Base-by-base conservation (phyloP, 2,113 vertebrate genomes). In the Poeciliopsis occidentalis region DNA sequence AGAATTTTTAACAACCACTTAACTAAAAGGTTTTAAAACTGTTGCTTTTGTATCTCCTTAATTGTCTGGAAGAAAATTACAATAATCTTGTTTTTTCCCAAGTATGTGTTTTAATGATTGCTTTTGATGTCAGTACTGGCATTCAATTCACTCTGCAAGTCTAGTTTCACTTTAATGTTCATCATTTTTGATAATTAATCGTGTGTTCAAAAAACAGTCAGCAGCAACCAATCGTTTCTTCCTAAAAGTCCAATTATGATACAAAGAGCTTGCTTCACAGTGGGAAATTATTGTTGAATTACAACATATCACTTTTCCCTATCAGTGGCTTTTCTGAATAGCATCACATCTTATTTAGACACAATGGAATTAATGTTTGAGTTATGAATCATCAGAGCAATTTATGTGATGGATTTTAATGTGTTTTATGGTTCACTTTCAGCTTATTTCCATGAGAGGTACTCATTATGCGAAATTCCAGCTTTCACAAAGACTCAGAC, bases 381-480 rank as follows among this genome's bases (percentile, higher is more conserved):
- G 71, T 78, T 75, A 15, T 30, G 73, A 81, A 76, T 44, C 70
- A 37, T 44, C 1, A 76, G 31, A 78, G 69, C 64, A 7, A 71
- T 78, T 76, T 75, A 85, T 83, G 69, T 66, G 80, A 85, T 79
- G 69, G 76, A 84, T 75, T 81, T 86, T 65, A 71, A 86, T 91
- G 82, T 91, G 27, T 88, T 87, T 87, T 64, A 71, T 64, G 65
- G 39, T 73, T 78, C 12, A 22, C 75, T 84, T 89, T 91, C 64
- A 79, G 78, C 76, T 77, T 72, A 54, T 82, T 82, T 84, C 72
- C 34, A 76, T 76, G 37, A 89, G 81, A 84, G 85, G 73, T 2
- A 3, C 81, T 91, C 75, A 84, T 92, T 88, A 85, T 84, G 61
- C 69, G 80, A 83, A 90, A 88, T 89, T 84, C 78, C 24, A 74